These are phyloP conservation scores for Sympetrum striolatum DNA, from an alignment of 2,888 invertebrate species.

Conservation along the genomic window DNA sequence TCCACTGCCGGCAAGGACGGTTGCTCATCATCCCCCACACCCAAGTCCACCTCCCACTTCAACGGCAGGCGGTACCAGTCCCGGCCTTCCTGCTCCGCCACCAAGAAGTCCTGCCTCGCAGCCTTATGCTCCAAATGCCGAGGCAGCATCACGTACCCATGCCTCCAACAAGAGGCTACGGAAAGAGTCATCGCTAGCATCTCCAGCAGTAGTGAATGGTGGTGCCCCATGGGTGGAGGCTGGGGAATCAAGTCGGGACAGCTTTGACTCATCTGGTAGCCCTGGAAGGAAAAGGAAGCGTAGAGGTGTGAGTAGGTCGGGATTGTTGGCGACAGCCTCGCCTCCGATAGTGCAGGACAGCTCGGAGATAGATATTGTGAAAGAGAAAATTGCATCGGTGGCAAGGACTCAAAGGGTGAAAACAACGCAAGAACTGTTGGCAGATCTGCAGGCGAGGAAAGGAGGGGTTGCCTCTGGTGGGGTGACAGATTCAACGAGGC, in stretches of 20 bases:
- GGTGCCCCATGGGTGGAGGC: slow-evolving; percentile 36
- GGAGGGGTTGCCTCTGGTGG: slow-evolving; percentile 63
- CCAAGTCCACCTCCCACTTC: slow-evolving; percentile 57
- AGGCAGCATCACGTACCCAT: slow-evolving; percentile 63
- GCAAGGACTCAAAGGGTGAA: slow-evolving; percentile 70
- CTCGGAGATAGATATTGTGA: slow-evolving; percentile 63
- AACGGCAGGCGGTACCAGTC: slow-evolving; percentile 56
- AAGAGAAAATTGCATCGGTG: slow-evolving; percentile 67
- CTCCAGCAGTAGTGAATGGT: slow-evolving; percentile 39
- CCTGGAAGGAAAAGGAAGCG: slow-evolving; percentile 7
- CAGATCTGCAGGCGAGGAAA: slow-evolving; percentile 70
- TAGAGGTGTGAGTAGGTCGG: slow-evolving; percentile 25
- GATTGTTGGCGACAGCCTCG: neutral
- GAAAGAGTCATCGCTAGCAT: slow-evolving; percentile 56
- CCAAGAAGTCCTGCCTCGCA: slow-evolving; percentile 33
- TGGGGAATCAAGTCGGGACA: slow-evolving; percentile 54
- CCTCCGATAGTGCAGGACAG: slow-evolving; percentile 14
- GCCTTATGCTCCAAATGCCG: slow-evolving; percentile 51
- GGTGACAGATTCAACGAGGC: slow-evolving; percentile 54
- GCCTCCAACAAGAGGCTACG: slow-evolving; percentile 64
- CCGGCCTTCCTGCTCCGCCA: slow-evolving; percentile 46
- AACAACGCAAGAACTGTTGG: slow-evolving; percentile 82
- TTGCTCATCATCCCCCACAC: slow-evolving; percentile 44
- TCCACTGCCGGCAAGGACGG: slow-evolving; percentile 47
- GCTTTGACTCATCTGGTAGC: slow-evolving; percentile 50